Percentiles rank a stretch among this genome's conserved stretches.
These are phyloP conservation scores for Hemaris fuciformis DNA, from an alignment of 2,888 invertebrate genomes.

Conservation along the genomic window DNA sequence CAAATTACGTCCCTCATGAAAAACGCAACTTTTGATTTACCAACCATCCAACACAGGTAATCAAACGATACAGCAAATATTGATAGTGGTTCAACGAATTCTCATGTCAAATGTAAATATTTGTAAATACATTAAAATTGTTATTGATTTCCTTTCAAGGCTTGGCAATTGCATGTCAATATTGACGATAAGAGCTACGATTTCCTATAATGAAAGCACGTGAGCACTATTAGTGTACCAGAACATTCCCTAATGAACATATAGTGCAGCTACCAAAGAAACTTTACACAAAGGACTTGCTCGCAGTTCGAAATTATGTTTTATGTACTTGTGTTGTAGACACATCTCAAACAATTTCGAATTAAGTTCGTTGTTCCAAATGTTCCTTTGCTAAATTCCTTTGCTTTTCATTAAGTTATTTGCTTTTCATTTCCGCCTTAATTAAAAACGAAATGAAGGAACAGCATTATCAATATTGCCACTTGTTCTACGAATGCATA, in stretches of 20 bases:
- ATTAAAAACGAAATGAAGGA: neutral
- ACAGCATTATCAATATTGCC: neutral
- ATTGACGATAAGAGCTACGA: neutral
- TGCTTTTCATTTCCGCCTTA: neutral
- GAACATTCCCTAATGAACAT: neutral
- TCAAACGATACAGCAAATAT: too few species aligned
- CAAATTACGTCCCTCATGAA: too few species aligned
- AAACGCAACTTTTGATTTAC: too few species aligned
- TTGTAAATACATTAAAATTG: neutral
- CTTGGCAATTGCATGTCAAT: neutral
- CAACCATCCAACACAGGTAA: too few species aligned
- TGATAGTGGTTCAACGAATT: too few species aligned
- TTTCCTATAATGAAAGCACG: neutral
- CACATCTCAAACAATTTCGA: neutral
- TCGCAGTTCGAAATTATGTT: neutral
- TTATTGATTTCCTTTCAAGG: neutral
- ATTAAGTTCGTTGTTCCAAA: neutral
- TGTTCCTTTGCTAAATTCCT: neutral
- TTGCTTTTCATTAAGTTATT: too few species aligned
- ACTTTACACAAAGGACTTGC: neutral
- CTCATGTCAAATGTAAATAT: too few species aligned
- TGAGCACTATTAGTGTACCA: neutral
- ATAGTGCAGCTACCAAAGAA: neutral
- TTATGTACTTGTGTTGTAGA: neutral
- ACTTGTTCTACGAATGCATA: neutral